Base-by-base conservation (phyloP, 2,113 vertebrate genomes). In the Reinhardtius hippoglossoides region DNA sequence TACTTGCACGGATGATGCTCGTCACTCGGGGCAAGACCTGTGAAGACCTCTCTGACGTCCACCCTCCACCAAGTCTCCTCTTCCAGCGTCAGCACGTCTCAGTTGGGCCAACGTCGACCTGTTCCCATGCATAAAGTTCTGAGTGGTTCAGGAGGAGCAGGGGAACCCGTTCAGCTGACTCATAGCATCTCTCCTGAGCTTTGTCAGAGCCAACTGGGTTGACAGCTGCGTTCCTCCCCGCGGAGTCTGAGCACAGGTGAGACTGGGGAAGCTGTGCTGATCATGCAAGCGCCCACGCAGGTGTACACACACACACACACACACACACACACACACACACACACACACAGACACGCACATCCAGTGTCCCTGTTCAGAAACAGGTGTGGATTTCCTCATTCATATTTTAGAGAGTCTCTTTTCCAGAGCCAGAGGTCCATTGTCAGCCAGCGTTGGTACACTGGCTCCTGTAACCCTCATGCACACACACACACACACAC, bases 311-410 rank as follows among this genome's bases (percentile, higher is more conserved):
- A 78, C 80, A 71, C 71, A 59, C 42, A 66, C 66, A 72, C 71
- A 65, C 67, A 69, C 59, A 67, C 82, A 76, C 75, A 65, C 78
- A 61, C 70, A 78, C 61, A 73, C 65, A 58, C 31, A 31, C 31
- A 7, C 31, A 31, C 31, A 31, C 26, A 24, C 24, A 24, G 1
- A 24, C 24, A 54, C 67, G 74, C 69, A 58, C 65, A 67, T 40
- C 66, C 76, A 88, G 71, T 62, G 88, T 91, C 90, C 90, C 59
- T 83, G 69, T 86, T 88, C 80, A 89, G 85, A 93, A 94, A 95
- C 92, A 93, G 94, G 94, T 95, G 85, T 95, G 74, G 81, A 89
- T 94, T 95, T 94, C 93, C 85, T 93, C 91, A 93, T 95, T 80
- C 89, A 95, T 95, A 91, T 94, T 95, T 95, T 82, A 95, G 83